Percentiles rank a stretch among this genome's conserved stretches.
Evolutionary conservation across 2,888 invertebrate species (phyloP).

Genomic region (Ochropleura leucogaster): DNA sequence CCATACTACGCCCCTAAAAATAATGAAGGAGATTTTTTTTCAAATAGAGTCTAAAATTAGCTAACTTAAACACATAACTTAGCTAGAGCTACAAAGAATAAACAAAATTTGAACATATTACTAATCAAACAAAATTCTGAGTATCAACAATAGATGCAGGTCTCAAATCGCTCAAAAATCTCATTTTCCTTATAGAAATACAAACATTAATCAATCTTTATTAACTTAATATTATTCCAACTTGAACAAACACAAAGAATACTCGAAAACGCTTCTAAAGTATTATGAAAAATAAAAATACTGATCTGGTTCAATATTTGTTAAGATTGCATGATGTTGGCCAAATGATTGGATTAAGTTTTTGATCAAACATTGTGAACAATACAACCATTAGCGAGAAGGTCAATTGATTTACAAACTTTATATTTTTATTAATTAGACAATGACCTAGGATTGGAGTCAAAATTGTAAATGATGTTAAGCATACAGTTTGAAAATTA

Average conservation of each 20-base stretch:
- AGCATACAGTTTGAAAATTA: background rate
- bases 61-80: background rate
- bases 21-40: no score
- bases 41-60: background rate
- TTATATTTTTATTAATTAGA: slow-evolving; percentile 43
- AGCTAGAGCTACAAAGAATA: no score
- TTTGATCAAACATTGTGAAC: slow-evolving; percentile 51
- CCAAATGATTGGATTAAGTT: slow-evolving; percentile 33
- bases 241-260: slow-evolving; percentile 30
- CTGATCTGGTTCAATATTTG: slow-evolving; percentile 44
- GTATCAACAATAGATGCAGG: background rate
- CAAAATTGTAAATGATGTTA: background rate
- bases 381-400: slow-evolving; percentile 57
- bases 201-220: slow-evolving; percentile 32
- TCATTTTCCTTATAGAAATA: slow-evolving; percentile 13
- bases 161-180: slow-evolving; percentile 10
- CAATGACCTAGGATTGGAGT: background rate
- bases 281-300: slow-evolving; percentile 46
- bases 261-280: slow-evolving; percentile 57
- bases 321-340: slow-evolving; percentile 43
- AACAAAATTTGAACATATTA: background rate
- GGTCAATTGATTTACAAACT: slow-evolving; percentile 61
- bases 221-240: slow-evolving; percentile 49
- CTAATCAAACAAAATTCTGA: background rate
- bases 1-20: no score